Evolutionary conservation across 2,113 vertebrate genomes (phyloP).

Genomic region (Phycodurus eques): DNA sequence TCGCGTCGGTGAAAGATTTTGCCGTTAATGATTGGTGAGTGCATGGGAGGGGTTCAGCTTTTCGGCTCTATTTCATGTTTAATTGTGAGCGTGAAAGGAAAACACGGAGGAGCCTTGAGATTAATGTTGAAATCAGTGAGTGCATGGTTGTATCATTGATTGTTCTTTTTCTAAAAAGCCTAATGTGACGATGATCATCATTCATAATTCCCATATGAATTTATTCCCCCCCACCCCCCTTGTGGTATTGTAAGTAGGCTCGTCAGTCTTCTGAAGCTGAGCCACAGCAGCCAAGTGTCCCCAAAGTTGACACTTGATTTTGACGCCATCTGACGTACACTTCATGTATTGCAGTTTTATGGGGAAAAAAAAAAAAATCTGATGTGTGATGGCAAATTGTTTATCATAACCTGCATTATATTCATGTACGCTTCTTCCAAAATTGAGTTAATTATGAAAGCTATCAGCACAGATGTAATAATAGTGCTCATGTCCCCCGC

Average conservation of each 20-base stretch:
- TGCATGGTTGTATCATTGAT: slow-evolving; percentile 57
- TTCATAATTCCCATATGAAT: slow-evolving; percentile 9
- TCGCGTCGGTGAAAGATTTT: neutral
- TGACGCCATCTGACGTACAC: slow-evolving; percentile 17
- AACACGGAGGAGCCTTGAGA: slow-evolving; percentile 25
- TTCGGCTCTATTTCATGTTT: neutral
- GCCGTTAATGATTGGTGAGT: neutral
- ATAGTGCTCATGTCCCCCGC: slow-evolving; percentile 16
- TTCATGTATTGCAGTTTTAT: slow-evolving; percentile 27
- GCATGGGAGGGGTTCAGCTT: neutral
- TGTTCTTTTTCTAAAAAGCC: slow-evolving; percentile 36
- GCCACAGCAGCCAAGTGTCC: slow-evolving; percentile 40
- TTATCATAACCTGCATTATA: slow-evolving; percentile 30
- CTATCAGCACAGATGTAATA: slow-evolving; percentile 53
- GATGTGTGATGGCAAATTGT: neutral
- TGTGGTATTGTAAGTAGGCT: neutral
- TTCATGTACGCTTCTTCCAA: slow-evolving; percentile 40
- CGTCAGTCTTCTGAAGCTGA: slow-evolving; percentile 12
- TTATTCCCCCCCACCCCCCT: too few relatives aligned
- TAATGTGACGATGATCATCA: slow-evolving; percentile 32
- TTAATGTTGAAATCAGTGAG: slow-evolving; percentile 23
- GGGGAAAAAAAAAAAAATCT: slow-evolving; percentile 46
- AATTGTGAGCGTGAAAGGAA: neutral
- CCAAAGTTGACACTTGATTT: slow-evolving; percentile 36
- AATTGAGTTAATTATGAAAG: slow-evolving; percentile 49